These are phyloP conservation scores for Heliconius sara DNA, from an alignment of 2,888 invertebrate species.

Conservation along the genomic window DNA sequence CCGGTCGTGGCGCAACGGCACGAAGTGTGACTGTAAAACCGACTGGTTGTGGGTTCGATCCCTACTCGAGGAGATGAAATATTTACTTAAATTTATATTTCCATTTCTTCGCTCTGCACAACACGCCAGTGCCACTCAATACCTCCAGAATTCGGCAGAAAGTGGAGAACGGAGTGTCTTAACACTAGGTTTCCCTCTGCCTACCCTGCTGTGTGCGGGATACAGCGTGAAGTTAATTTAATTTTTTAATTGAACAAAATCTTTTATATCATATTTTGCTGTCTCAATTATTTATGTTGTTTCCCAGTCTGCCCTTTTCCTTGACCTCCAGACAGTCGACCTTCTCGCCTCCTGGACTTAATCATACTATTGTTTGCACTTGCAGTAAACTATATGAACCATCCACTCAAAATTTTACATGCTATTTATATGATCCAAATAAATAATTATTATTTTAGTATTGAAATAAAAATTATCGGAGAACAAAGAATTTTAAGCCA, in stretches of 20 bases:
- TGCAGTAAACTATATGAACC: conserved; percentile 27
- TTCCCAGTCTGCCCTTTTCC: conserved; percentile 48
- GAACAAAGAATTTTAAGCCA: not conserved
- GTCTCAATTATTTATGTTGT: conserved; percentile 20
- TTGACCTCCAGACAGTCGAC: conserved; percentile 73
- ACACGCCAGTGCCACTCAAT: too few species aligned
- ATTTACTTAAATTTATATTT: too few species aligned
- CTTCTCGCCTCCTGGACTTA: conserved; percentile 47
- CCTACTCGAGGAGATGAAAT: too few species aligned
- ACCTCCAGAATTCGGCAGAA: too few species aligned
- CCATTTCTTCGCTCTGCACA: too few species aligned
- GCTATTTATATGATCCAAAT: not conserved
- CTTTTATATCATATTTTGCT: not conserved
- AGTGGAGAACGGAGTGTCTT: too few species aligned
- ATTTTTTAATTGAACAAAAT: not conserved
- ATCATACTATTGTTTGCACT: conserved; percentile 39
- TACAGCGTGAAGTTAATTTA: not conserved
- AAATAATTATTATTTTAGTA: not conserved
- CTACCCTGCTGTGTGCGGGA: too few species aligned
- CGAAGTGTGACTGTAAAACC: too few species aligned
- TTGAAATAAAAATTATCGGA: not conserved
- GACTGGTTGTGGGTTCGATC: too few species aligned
- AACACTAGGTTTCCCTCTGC: too few species aligned
- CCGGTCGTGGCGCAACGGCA: too few species aligned
- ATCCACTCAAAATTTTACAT: not conserved